A percentile compares a stretch with the other conserved stretches of the same genome.
Conservation (phyloP, 1,140 invertebrate species). For the Platyura marginata region DNA sequence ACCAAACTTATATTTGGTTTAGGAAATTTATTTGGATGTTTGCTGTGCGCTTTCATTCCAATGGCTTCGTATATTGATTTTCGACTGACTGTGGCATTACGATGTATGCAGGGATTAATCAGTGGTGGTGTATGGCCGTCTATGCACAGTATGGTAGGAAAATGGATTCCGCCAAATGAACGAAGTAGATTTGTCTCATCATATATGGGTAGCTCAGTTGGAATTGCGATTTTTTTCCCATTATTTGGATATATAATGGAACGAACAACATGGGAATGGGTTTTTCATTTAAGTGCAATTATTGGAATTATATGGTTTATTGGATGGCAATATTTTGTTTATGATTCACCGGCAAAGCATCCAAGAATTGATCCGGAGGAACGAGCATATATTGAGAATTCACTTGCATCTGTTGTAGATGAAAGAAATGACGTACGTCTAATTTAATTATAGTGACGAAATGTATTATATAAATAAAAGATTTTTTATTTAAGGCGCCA, state of each 20-base stretch:
- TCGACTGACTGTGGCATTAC: too few species aligned
- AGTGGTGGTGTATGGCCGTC: constrained; percentile 69
- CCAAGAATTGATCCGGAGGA: constrained; percentile 53
- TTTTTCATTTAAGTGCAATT: constrained; percentile 51
- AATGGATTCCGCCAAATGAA: constrained; percentile 69
- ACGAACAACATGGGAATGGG: constrained; percentile 48
- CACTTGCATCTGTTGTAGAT: constrained; percentile 26
- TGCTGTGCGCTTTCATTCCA: constrained; percentile 47
- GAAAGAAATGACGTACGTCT: constrained; percentile 8
- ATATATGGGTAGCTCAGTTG: constrained; percentile 46
- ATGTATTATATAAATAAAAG: neutral
- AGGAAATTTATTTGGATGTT: constrained; percentile 42
- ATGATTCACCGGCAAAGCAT: constrained; percentile 50
- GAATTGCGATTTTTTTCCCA: constrained; percentile 47
- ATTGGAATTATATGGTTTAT: constrained; percentile 46
- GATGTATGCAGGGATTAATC: too few species aligned
- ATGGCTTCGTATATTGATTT: constrained; percentile 43
- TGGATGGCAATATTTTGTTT: constrained; percentile 40
- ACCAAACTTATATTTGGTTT: constrained; percentile 50
- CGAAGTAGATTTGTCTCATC: constrained; percentile 52
- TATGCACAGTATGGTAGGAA: constrained; percentile 60
- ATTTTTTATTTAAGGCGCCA: constrained; percentile 11
- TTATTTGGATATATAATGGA: constrained; percentile 45
- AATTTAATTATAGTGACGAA: neutral
- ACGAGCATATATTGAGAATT: constrained; percentile 34